Conservation (phyloP, 2,888 invertebrate genomes). For the Drosophila prostipennis region DNA sequence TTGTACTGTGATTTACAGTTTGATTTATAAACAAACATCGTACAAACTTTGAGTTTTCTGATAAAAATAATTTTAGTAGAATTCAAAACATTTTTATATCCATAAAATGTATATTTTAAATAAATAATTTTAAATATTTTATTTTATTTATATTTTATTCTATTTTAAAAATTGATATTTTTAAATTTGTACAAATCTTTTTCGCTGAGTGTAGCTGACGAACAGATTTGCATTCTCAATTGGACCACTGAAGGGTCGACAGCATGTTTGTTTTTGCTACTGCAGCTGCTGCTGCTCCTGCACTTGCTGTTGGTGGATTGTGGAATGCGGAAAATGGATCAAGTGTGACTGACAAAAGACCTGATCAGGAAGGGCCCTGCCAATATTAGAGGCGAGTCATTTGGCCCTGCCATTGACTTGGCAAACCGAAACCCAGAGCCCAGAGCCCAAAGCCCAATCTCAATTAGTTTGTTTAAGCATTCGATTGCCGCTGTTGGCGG, state of each 20-base stretch:
- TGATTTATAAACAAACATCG: too few relatives aligned
- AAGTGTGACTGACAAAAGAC: conserved; percentile 39
- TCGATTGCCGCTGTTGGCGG: conserved; percentile 36
- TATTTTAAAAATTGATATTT: too few relatives aligned
- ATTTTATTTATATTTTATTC: too few relatives aligned
- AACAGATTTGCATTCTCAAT: conserved; percentile 77
- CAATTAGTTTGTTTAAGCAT: conserved; percentile 24
- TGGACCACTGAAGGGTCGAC: conserved; percentile 58
- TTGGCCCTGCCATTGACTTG: conserved; percentile 3
- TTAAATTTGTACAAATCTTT: too few relatives aligned
- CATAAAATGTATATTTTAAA: too few relatives aligned
- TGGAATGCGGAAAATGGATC: conserved; percentile 34
- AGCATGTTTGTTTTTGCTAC: conserved; percentile 34
- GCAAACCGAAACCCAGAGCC: not conserved
- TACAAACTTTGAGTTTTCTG: too few relatives aligned
- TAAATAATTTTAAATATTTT: too few relatives aligned
- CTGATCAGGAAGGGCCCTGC: conserved; percentile 23
- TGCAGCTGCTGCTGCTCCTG: conserved; percentile 15
- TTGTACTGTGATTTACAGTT: too few relatives aligned
- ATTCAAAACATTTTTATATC: too few relatives aligned
- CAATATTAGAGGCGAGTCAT: conserved; percentile 9
- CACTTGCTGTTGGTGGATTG: conserved; percentile 9
- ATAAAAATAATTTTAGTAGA: too few relatives aligned
- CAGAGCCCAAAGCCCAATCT: not conserved
- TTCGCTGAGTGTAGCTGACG: conserved; percentile 13